phyloP scores from a whole-genome alignment of 1,140 invertebrate species.

The Protaetia brevitarsis region DNA sequence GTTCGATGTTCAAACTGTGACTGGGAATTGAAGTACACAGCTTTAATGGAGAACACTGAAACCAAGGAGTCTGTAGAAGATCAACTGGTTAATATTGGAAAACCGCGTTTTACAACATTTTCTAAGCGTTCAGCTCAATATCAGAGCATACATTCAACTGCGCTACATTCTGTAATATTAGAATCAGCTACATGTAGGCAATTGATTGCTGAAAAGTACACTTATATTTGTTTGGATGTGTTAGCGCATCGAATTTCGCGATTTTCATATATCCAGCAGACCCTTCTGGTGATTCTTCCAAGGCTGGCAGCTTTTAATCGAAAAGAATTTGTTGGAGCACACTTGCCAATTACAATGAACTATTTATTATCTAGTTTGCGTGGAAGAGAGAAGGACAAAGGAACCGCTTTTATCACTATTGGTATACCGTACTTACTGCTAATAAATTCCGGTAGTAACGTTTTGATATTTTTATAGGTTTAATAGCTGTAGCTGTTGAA shows the following conservation, averaged over 20 bases:
- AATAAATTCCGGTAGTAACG: constrained; percentile 44
- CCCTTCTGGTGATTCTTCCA: constrained; percentile 85
- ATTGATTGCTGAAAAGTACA: constrained; percentile 80
- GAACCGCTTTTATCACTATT: constrained; percentile 83
- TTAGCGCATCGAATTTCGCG: constrained; percentile 73
- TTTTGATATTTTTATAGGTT: constrained; percentile 46
- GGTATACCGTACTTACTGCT: background rate
- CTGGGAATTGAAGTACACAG: constrained; percentile 80
- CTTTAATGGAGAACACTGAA: constrained; percentile 58
- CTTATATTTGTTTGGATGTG: constrained; percentile 77
- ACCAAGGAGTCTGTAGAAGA: constrained; percentile 35
- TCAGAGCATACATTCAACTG: constrained; percentile 47
- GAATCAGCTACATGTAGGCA: constrained; percentile 87
- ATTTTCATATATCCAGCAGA: constrained; percentile 81
- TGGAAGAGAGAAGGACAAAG: constrained; percentile 77
- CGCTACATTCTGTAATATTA: constrained; percentile 57
- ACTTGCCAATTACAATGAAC: constrained; percentile 72
- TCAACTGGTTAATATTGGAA: constrained; percentile 29
- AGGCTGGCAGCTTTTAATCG: constrained; percentile 90
- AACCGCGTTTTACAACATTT: constrained; percentile 26
- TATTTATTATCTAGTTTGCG: constrained; percentile 75
- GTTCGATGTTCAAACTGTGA: constrained; percentile 86
- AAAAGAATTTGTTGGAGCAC: constrained; percentile 73
- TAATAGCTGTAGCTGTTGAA: constrained; percentile 87
- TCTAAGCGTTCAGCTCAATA: constrained; percentile 55